Conservation (phyloP, 2,113 vertebrate species). For the Petromus typicus region DNA sequence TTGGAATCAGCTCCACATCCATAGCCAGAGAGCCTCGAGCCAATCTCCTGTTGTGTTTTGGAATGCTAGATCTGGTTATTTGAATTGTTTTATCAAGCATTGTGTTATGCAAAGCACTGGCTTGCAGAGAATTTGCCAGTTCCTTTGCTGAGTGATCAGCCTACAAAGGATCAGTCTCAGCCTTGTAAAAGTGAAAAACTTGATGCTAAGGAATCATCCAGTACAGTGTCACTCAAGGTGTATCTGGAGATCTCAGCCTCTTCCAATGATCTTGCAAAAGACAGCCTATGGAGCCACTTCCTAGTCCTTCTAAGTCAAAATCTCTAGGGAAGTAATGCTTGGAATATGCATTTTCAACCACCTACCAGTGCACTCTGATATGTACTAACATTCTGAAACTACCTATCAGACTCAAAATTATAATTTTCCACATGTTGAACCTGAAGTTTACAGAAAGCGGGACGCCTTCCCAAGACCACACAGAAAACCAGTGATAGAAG, state of each 20-base stretch:
- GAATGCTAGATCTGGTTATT: neutral
- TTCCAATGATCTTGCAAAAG: neutral
- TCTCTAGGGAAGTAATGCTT: neutral
- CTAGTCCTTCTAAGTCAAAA: neutral
- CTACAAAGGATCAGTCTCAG: neutral
- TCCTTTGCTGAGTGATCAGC: neutral
- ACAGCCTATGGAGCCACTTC: neutral
- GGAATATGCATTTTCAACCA: neutral
- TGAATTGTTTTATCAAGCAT: neutral
- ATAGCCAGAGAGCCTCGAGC: neutral
- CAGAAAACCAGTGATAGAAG: neutral
- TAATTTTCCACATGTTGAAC: neutral
- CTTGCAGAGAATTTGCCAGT: neutral
- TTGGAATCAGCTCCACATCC: neutral
- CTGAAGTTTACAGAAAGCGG: neutral
- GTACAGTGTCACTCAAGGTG: neutral
- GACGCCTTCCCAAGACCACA: neutral
- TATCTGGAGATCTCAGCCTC: neutral
- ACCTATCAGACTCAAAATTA: neutral
- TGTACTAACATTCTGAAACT: neutral
- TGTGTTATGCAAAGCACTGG: neutral
- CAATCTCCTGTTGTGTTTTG: neutral
- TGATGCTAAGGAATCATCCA: too few relatives aligned
- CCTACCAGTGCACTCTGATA: neutral
- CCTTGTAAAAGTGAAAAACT: neutral